phyloP scores from a whole-genome alignment of 2,888 invertebrate genomes.

The Phaedon cochleariae region DNA sequence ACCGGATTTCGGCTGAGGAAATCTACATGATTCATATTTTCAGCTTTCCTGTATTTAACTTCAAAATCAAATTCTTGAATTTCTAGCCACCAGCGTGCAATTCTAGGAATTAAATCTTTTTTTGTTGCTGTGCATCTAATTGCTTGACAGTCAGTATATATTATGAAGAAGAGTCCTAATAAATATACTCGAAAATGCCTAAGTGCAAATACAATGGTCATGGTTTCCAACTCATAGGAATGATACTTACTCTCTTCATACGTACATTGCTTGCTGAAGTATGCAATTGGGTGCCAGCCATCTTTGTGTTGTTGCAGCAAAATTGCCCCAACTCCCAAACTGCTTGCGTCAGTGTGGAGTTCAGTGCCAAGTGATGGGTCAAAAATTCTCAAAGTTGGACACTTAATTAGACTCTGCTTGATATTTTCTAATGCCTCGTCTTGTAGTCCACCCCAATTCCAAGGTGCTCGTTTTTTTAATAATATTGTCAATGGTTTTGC shows the following conservation, averaged over 20 bases:
- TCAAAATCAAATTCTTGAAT: conserved; percentile 37
- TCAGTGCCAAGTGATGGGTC: conserved; percentile 12
- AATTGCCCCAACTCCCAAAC: conserved; percentile 31
- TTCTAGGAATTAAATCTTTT: conserved; percentile 14
- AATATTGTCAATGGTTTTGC: conserved; percentile 32
- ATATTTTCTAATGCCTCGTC: neutral
- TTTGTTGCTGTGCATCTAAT: neutral
- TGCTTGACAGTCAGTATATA: conserved; percentile 45
- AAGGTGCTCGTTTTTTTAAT: neutral
- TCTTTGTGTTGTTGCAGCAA: conserved; percentile 28
- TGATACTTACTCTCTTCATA: neutral
- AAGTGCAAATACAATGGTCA: conserved; percentile 29
- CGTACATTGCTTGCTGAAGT: conserved; percentile 9
- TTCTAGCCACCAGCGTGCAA: conserved; percentile 40
- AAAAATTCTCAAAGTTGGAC: neutral
- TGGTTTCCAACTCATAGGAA: conserved; percentile 40
- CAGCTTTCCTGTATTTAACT: conserved; percentile 28
- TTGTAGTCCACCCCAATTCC: neutral
- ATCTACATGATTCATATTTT: neutral
- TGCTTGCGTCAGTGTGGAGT: conserved; percentile 38
- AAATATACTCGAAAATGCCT: conserved; percentile 38
- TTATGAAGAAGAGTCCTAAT: conserved; percentile 39
- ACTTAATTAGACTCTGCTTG: neutral
- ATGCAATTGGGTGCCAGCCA: conserved; percentile 27
- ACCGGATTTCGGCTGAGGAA: conserved; percentile 5